Percentiles rank a stretch among this genome's conserved stretches.
These are phyloP conservation scores for Tineola bisselliella DNA, from an alignment of 2,888 invertebrate species.

Conservation along the genomic window DNA sequence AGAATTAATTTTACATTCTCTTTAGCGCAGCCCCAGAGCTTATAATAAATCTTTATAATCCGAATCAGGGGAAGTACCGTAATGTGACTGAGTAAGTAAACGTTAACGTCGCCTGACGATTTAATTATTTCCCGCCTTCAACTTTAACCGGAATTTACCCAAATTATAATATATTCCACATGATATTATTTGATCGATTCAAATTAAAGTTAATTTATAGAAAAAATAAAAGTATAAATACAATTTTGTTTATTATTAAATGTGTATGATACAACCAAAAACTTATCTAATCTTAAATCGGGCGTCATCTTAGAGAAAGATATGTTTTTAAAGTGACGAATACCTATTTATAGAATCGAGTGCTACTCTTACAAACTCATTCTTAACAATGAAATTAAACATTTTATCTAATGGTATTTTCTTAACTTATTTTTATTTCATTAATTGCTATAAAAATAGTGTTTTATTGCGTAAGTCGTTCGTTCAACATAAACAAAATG, in stretches of 20 bases:
- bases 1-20: constrained; percentile 12
- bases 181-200: not conserved
- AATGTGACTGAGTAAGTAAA: constrained; percentile 5
- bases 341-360: not conserved
- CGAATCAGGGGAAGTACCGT: constrained; percentile 10
- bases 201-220: no score
- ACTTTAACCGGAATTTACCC: not conserved
- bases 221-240: no score
- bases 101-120: constrained; percentile 8
- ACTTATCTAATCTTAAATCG: not conserved
- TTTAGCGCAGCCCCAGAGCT: constrained; percentile 10
- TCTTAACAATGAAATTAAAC: not conserved
- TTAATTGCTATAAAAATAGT: not conserved
- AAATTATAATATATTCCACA: not conserved
- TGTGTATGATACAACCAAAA: not conserved
- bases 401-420: not conserved
- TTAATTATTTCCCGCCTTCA: constrained; percentile 9
- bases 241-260: not conserved
- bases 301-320: not conserved
- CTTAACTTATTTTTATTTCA: not conserved
- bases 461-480: not conserved
- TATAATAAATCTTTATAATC: constrained; percentile 12
- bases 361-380: not conserved
- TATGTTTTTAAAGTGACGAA: not conserved
- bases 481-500: not conserved